Conservation (phyloP, 1,140 invertebrate genomes). For the Adoxophyes honmai region DNA sequence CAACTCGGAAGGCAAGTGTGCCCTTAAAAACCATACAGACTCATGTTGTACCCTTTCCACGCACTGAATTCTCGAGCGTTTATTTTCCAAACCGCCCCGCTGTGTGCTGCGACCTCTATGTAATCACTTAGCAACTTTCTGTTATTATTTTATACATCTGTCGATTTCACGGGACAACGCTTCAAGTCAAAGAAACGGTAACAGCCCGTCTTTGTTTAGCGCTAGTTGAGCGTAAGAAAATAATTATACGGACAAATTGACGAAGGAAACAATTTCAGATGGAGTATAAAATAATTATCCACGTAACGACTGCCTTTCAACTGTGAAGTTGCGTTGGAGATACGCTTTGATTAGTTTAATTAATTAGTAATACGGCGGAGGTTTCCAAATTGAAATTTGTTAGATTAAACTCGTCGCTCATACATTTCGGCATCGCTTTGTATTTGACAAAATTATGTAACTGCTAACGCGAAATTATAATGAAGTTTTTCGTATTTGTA, state of each 20-base stretch:
- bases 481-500: too few relatives aligned
- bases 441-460: too few relatives aligned
- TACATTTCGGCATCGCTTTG: too few relatives aligned
- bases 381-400: too few relatives aligned
- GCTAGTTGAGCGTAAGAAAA: conserved; percentile 42
- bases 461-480: too few relatives aligned
- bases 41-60: too few relatives aligned
- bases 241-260: conserved; percentile 36
- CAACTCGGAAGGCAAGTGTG: too few relatives aligned
- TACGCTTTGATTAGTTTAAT: conserved; percentile 14
- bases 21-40: too few relatives aligned
- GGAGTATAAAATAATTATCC: conserved; percentile 32
- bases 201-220: conserved; percentile 33
- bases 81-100: too few relatives aligned
- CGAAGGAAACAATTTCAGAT: conserved; percentile 20
- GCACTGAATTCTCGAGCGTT: too few relatives aligned
- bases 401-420: too few relatives aligned
- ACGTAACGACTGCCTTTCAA: not conserved
- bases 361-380: not conserved
- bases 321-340: conserved; percentile 8
- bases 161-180: conserved; percentile 41
- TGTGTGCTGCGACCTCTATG: not conserved
- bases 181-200: conserved; percentile 28
- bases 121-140: conserved; percentile 26
- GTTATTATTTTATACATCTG: conserved; percentile 46